Evolutionary conservation across 1,140 invertebrate genomes (phyloP).

Genomic region (Triops cancriformis): DNA sequence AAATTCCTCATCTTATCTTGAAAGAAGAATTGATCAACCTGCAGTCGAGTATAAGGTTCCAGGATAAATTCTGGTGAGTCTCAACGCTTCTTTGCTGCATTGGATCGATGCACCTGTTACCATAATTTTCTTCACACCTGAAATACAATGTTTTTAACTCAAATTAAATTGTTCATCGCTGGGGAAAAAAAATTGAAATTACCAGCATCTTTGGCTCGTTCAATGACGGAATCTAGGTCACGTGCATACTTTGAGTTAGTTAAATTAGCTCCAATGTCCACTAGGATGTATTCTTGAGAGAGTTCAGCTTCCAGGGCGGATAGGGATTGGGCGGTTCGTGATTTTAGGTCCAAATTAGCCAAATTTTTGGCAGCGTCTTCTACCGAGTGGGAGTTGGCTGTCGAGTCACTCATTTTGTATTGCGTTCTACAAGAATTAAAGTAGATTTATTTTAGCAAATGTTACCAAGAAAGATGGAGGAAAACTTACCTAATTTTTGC

Average conservation of each 20-base stretch:
- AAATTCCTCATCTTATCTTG: too few relatives aligned
- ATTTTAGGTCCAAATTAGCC: conserved; percentile 9
- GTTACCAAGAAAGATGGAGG: background rate
- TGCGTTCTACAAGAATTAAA: background rate
- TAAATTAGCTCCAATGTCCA: conserved; percentile 88
- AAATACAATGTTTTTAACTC: conserved; percentile 31
- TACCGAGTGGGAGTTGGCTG: background rate
- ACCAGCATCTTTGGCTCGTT: conserved; percentile 86
- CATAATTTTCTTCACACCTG: conserved; percentile 89
- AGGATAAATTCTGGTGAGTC: conserved; percentile 77
- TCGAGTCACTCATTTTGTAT: conserved; percentile 13
- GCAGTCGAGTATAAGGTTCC: conserved; percentile 85
- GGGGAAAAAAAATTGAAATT: conserved; percentile 31
- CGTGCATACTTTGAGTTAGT: conserved; percentile 89
- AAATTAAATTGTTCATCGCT: background rate
- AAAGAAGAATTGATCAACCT: conserved; percentile 46
- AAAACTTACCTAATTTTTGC: conserved; percentile 10
- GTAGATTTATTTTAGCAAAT: background rate
- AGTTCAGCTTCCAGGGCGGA: conserved; percentile 23
- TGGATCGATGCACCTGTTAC: conserved; percentile 81
- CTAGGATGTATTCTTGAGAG: conserved; percentile 70
- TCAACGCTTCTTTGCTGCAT: conserved; percentile 79
- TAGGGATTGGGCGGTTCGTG: background rate
- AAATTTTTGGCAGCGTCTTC: background rate
- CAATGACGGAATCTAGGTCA: conserved; percentile 84